phyloP scores from a whole-genome alignment of 2,113 vertebrate genomes.

The Semnornis frantzii region DNA sequence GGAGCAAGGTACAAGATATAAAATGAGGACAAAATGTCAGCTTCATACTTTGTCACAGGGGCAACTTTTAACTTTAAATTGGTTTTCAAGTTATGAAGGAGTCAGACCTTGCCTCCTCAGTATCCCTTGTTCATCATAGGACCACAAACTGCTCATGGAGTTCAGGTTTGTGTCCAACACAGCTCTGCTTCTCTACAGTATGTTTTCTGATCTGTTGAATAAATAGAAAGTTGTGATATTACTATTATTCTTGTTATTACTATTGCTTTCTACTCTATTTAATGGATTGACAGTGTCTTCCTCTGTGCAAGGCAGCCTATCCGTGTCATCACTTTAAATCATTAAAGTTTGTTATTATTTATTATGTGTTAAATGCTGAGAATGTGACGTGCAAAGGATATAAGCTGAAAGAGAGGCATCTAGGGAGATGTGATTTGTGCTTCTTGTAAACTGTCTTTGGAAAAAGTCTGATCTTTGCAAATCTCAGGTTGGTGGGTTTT shows the following conservation, averaged over 20 bases:
- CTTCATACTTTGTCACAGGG: not conserved
- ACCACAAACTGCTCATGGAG: not conserved
- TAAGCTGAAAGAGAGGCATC: constrained; percentile 16
- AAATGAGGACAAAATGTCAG: not conserved
- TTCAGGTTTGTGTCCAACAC: not conserved
- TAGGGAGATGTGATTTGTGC: constrained; percentile 30
- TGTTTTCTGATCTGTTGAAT: not conserved
- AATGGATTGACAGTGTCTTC: not conserved
- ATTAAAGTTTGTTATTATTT: constrained; percentile 35
- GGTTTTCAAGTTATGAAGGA: not conserved
- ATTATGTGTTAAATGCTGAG: constrained; percentile 34
- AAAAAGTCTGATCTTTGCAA: constrained; percentile 31
- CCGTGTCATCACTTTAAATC: constrained; percentile 18
- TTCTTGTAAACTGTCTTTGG: constrained; percentile 24
- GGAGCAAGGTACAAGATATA: not conserved
- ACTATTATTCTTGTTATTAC: not conserved
- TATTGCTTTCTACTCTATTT: not conserved
- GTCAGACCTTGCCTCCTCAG: not conserved
- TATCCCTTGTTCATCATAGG: not conserved
- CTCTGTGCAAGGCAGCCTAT: not conserved
- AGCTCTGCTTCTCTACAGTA: not conserved
- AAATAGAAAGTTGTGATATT: not conserved
- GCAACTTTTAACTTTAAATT: not conserved
- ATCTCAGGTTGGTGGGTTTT: constrained; percentile 52
- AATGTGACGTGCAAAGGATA: not conserved